Base-by-base conservation (phyloP, 2,888 invertebrate genomes). In the Nomada ruficornis region DNA sequence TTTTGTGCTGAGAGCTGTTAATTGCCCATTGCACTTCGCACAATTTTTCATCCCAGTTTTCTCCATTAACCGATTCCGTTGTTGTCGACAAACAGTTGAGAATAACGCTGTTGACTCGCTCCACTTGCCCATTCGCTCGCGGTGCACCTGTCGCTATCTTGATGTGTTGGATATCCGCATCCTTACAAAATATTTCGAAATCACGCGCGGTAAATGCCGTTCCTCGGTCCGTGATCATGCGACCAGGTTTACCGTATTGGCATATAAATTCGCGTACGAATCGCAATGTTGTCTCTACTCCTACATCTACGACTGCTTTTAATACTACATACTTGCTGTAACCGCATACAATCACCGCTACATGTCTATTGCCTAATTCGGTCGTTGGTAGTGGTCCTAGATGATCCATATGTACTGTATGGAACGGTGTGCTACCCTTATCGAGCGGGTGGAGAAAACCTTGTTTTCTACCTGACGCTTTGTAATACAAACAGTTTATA, bases 91-190 rank as follows among this genome's bases (percentile, higher is more conserved):
- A 54, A 73, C 74, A 88, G 2, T 73, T 75, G 10, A 90, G 47
- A 5, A 91, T 86, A 0, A 62, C 73, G 18, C 73, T 70, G 63
- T 89, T 89, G 0, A 86, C 42, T 52, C 11, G 26, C 2, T 71
- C 90, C 0, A 89, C 78, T 50, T 88, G 86, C 13, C 88, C 87
- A 50, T 89, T 89, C 1, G 85, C 83, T 15, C 88, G 68, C 0
- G 91, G 90, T 7, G 89, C 86, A 0, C 86, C 82, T 15, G 89
- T 84, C 3, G 82, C 86, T 36, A 76, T 86, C 77, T 87, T 86
- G 1, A 89, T 73, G 70, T 90, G 89, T 54, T 85, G 76, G 9
- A 91, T 89, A 1, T 77, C 70, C 57, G 86, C 71, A 5, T 82
- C 52, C 1, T 81, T 26, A 59, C 89, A 73, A 44, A 73, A 73